A percentile compares a stretch with the other conserved stretches of the same genome.
Conservation (phyloP, 2,113 vertebrate species). For the Datnioides undecimradiatus region DNA sequence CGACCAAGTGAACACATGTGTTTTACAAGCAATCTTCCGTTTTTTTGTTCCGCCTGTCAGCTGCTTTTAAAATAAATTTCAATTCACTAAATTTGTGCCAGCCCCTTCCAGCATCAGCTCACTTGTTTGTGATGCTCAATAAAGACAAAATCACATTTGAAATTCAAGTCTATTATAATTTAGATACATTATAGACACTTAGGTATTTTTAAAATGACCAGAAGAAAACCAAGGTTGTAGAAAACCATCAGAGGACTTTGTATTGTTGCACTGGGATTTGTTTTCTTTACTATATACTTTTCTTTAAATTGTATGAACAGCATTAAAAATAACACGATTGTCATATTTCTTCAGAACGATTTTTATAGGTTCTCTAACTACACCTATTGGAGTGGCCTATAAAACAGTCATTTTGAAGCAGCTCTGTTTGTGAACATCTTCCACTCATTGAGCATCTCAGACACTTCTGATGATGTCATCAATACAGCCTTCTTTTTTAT, state of each 20-base stretch:
- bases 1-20: background rate
- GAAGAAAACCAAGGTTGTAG: background rate
- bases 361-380: background rate
- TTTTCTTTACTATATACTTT: no score
- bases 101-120: background rate
- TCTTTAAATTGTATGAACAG: background rate
- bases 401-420: background rate
- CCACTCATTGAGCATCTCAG: background rate
- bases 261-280: no score
- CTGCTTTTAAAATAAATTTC: background rate
- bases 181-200: background rate
- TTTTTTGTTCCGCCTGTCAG: background rate
- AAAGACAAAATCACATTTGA: background rate
- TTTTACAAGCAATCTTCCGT: background rate
- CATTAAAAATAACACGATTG: background rate
- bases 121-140: background rate
- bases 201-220: background rate
- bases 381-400: background rate
- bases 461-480: slow-evolving; percentile 3
- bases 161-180: no score
- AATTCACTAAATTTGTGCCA: background rate
- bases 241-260: background rate
- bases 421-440: background rate
- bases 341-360: background rate
- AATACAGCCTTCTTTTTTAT: background rate